Base-by-base conservation (phyloP, 2,888 invertebrate species). In the Hemithea aestivaria region DNA sequence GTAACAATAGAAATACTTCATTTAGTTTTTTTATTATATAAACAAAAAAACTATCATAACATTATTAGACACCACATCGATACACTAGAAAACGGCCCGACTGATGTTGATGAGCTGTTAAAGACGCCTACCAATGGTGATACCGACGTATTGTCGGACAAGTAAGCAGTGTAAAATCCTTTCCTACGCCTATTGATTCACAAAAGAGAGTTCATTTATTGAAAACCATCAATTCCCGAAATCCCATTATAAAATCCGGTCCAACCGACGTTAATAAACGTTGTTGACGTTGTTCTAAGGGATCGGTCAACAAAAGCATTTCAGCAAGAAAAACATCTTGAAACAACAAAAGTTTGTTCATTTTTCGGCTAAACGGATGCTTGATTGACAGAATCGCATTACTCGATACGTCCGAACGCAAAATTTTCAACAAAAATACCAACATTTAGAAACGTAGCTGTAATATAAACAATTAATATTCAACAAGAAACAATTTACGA, bases 1-100 rank as follows among this genome's bases (percentile, higher is more conserved):
- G 88, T 6, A 88, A 85, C 77, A 77, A 85, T 55, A 26, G 35
- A 59, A 57, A 60, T 43, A 9, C n/a, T 7, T 9, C 27, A 6
- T 32, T 16, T 16, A 16, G 5, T 16, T 4, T n/a, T n/a, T n/a
- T n/a, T n/a, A n/a, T n/a, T n/a, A n/a, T n/a, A n/a, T n/a, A n/a
- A n/a, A n/a, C n/a, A n/a, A n/a, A n/a, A n/a, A n/a, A n/a, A n/a
- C n/a, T n/a, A n/a, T n/a, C n/a, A n/a, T n/a, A n/a, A n/a, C n/a
- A n/a, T n/a, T n/a, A n/a, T n/a, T n/a, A n/a, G n/a, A n/a, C n/a
- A n/a, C n/a, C n/a, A n/a, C n/a, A n/a, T n/a, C n/a, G n/a, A n/a
- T n/a, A n/a, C n/a, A n/a, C n/a, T n/a, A n/a, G n/a, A n/a, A n/a
- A n/a, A n/a, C n/a, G n/a, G n/a, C n/a, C n/a, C n/a, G n/a, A n/a